phyloP scores from a whole-genome alignment of 2,888 invertebrate species.

The Tuta absoluta region DNA sequence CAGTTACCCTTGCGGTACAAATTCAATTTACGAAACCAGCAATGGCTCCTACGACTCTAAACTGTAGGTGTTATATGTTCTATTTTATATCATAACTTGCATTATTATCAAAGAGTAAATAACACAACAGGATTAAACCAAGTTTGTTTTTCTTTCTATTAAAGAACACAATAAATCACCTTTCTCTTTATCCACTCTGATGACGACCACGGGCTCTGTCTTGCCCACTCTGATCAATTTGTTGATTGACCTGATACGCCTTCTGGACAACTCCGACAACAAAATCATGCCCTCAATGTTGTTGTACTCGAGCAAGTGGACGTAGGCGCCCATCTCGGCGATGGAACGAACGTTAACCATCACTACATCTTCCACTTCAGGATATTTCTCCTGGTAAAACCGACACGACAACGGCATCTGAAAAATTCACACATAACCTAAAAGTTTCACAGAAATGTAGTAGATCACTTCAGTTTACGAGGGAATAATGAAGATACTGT shows the following conservation, averaged over 20 bases:
- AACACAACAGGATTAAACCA: no score
- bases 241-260: constrained; percentile 99
- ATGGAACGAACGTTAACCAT: constrained; percentile 99
- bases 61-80: no score
- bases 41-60: no score
- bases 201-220: constrained; percentile 99
- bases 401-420: constrained; percentile 96
- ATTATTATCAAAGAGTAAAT: no score
- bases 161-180: constrained; percentile 76
- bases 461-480: not conserved
- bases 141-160: not conserved
- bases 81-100: no score
- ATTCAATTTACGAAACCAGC: no score
- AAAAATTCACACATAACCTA: constrained; percentile 65
- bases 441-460: constrained; percentile 30
- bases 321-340: constrained; percentile 99
- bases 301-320: constrained; percentile 98
- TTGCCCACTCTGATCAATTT: constrained; percentile 99
- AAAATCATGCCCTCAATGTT: constrained; percentile 99
- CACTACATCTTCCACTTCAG: constrained; percentile 99
- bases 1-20: no score
- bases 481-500: constrained; percentile 29
- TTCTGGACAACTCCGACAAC: constrained; percentile 97
- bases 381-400: constrained; percentile 98
- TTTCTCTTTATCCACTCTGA: constrained; percentile 99